These are phyloP conservation scores for Calyptomena viridis DNA, from an alignment of 2,113 vertebrate species.

Conservation along the genomic window DNA sequence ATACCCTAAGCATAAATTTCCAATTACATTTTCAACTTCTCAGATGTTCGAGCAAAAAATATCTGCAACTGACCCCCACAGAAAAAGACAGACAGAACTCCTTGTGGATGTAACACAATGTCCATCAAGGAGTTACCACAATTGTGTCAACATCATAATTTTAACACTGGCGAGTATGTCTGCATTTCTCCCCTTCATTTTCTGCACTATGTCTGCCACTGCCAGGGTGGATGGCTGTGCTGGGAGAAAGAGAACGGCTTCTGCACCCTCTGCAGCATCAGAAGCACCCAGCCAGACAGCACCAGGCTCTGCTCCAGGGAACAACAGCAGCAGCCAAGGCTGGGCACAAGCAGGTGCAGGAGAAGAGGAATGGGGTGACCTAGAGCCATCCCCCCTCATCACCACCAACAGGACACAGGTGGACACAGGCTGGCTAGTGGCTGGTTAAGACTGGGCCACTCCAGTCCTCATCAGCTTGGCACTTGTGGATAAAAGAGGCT, in stretches of 20 bases:
- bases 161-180: neutral
- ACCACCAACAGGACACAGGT: neutral
- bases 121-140: neutral
- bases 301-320: neutral
- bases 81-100: neutral
- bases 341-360: fast-evolving
- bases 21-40: neutral
- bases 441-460: neutral
- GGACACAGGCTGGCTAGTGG: neutral
- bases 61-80: neutral
- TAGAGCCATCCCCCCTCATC: neutral
- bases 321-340: neutral
- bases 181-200: neutral
- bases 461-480: neutral
- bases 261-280: neutral
- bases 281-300: neutral
- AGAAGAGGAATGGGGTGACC: fast-evolving
- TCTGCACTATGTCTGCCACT: neutral
- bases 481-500: neutral
- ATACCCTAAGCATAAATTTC: neutral
- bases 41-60: neutral
- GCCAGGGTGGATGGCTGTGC: neutral
- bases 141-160: fast-evolving
- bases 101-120: no score
- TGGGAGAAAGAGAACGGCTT: neutral